Evolutionary conservation across 1,140 invertebrate genomes (phyloP).

Genomic region (Drosophila sp.): DNA sequence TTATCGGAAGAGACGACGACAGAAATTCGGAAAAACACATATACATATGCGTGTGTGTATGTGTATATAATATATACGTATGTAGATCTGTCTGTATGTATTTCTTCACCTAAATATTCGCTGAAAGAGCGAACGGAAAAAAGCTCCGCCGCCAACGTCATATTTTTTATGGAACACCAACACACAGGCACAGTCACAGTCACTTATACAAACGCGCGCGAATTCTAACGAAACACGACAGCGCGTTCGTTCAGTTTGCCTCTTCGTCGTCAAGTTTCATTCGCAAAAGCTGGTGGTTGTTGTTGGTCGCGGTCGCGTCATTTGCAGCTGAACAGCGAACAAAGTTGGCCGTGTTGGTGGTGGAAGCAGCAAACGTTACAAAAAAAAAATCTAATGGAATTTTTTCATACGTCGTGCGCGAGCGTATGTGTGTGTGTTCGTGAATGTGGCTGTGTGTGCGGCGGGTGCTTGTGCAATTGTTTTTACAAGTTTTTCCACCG

Average conservation of each 20-base stretch:
- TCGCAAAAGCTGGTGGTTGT: constrained; percentile 19
- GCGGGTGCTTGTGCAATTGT: constrained; percentile 51
- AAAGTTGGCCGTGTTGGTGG: constrained; percentile 67
- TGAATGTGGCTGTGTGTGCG: constrained; percentile 4
- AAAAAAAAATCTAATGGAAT: constrained; percentile 75
- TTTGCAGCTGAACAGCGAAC: constrained; percentile 77
- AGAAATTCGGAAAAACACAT: constrained; percentile 56
- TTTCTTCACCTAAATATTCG: constrained; percentile 70
- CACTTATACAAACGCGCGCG: constrained; percentile 36
- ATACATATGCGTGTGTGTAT: constrained; percentile 22
- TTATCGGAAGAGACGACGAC: constrained; percentile 51
- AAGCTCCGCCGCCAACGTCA: constrained; percentile 69
- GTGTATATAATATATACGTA: constrained; percentile 24
- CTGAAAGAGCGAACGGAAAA: constrained; percentile 42
- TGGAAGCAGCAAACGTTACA: constrained; percentile 31
- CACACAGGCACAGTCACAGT: constrained; percentile 14
- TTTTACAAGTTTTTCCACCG: constrained; percentile 53
- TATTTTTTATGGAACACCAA: constrained; percentile 73
- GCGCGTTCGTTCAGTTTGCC: constrained; percentile 61
- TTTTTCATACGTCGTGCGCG: constrained; percentile 46
- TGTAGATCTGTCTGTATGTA: constrained; percentile 18
- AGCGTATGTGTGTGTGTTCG: background rate
- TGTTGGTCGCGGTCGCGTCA: constrained; percentile 51
- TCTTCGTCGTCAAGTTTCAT: constrained; percentile 69
- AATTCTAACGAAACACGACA: constrained; percentile 68